These are phyloP conservation scores for Scortum barcoo DNA, from an alignment of 2,113 vertebrate species.

Conservation along the genomic window DNA sequence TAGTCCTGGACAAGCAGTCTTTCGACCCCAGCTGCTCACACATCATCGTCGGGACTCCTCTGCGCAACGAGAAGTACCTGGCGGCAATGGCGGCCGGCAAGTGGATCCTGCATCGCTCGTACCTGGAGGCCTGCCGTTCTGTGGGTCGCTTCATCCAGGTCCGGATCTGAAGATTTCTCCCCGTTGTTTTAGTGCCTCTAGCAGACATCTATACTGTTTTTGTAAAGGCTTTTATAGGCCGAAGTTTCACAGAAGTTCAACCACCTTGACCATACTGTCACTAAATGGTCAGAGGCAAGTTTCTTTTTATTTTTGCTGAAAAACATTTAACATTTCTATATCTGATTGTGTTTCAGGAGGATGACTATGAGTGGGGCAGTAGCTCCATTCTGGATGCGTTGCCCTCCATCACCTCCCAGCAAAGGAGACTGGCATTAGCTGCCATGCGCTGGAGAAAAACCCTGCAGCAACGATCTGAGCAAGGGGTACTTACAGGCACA, in stretches of 20 bases:
- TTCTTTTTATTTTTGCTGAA: neutral
- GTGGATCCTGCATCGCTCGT: constrained; percentile 98
- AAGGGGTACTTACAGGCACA: constrained; percentile 77
- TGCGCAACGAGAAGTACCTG: constrained; percentile 97
- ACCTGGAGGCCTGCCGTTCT: constrained; percentile 92
- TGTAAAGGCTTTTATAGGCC: neutral
- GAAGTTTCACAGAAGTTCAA: neutral
- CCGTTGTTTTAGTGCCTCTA: neutral
- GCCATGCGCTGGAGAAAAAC: constrained; percentile 95
- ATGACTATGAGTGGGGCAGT: constrained; percentile 97
- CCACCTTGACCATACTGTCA: neutral
- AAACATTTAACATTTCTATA: neutral
- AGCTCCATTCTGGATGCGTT: constrained; percentile 90
- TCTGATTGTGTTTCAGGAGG: constrained; percentile 86
- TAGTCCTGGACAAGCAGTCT: constrained; percentile 93
- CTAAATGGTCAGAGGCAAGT: neutral
- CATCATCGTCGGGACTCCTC: constrained; percentile 94
- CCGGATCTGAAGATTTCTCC: neutral
- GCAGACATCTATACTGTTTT: neutral
- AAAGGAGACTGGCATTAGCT: constrained; percentile 91
- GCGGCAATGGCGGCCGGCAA: constrained; percentile 97
- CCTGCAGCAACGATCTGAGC: constrained; percentile 85
- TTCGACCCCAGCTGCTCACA: constrained; percentile 96
- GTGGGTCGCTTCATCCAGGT: constrained; percentile 90
- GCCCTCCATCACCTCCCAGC: constrained; percentile 89